Evolutionary conservation across 2,797 vertebrate species (phyloP), one percentile per base, ranked within the genome.

Genomic region (Enteromius treurensis): DNA sequence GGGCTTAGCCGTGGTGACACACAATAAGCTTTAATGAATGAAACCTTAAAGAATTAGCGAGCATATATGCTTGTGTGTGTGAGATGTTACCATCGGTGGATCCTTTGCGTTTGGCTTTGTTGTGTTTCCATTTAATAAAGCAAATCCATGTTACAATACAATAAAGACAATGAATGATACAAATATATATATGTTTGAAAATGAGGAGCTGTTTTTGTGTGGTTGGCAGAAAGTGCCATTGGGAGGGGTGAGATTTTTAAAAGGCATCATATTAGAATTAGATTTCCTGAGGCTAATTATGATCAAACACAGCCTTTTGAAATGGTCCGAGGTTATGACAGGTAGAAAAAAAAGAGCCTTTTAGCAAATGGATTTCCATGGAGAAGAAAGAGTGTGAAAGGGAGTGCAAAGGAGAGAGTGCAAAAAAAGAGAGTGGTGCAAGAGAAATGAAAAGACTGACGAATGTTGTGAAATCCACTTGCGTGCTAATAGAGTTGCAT

Each of bases 11-110:
- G 95, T 93, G 94, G 94, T 94, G 94, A 95, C 95, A 95, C 97
- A 98, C 97, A 97, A 98, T 97, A 95, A 94, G 94, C 94, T 91
- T 90, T 98, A 98, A 98, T 97, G 96, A 99, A 98, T 96, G 93
- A 92, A 96, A 96, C 95, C 96, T 95, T 92, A 94, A 95, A 96
- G 97, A 98, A 98, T 98, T 96, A 96, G 96, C 92, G 93, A 91
- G 95, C 95, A 95, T 96, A 92, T 86, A 91, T 93, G 93, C 91
- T 95, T 93, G 96, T 93, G 93, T 92, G 95, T 93, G 93, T 92
- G 96, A 95, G 95, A 98, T 96, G 96, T 96, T 96, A 94, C 94
- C 95, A 91, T 90, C 90, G 94, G 94, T 92, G 94, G 93, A 93
- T 95, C 93, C 92, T 91, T 91, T 94, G 92, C 95, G 92, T 96